phyloP scores from a whole-genome alignment of 2,113 vertebrate species.

The Cochlearius cochlearius region DNA sequence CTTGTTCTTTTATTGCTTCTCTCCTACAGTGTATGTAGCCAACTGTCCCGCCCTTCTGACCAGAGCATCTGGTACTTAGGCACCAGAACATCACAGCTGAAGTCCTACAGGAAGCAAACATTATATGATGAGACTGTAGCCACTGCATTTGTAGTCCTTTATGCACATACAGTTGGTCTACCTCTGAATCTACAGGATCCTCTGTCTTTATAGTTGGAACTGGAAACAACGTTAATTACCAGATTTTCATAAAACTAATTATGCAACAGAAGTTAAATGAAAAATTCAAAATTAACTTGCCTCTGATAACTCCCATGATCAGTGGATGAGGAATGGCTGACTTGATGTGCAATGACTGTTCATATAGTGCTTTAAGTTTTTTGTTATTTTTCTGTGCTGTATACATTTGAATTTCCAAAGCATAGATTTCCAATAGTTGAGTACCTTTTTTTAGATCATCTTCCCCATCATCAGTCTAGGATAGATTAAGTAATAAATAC shows the following conservation, averaged over 20 bases:
- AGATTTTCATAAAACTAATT: background rate
- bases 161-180: background rate
- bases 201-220: background rate
- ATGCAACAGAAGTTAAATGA: background rate
- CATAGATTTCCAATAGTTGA: conserved; percentile 97
- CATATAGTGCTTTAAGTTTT: conserved; percentile 98
- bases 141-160: background rate
- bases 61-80: background rate
- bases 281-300: conserved; percentile 68
- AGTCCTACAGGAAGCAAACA: background rate
- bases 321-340: conserved; percentile 98
- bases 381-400: conserved; percentile 99
- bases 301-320: conserved; percentile 99
- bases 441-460: conserved; percentile 99
- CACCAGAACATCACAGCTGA: background rate
- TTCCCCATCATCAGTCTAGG: conserved; percentile 97
- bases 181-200: background rate
- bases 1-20: background rate
- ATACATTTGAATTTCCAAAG: conserved; percentile 99
- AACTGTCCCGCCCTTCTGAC: background rate
- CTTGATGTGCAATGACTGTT: conserved; percentile 99
- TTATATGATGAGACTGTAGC: background rate
- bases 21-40: background rate
- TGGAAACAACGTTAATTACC: background rate
- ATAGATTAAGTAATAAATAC: conserved; percentile 51